Percentiles rank a stretch among this genome's conserved stretches.
Conservation (phyloP, 2,113 vertebrate species). For the Rhagologus leucostigma region DNA sequence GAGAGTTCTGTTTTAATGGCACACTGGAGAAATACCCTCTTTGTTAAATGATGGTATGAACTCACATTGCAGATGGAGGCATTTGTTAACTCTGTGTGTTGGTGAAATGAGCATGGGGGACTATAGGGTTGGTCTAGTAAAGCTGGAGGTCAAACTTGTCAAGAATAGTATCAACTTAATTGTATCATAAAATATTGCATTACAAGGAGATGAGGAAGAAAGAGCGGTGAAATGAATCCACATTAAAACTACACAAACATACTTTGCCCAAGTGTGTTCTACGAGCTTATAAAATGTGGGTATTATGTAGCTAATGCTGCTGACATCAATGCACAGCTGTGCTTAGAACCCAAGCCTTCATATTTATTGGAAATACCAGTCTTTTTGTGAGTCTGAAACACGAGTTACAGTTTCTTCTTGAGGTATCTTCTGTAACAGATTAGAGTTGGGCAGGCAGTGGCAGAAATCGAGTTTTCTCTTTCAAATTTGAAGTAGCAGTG, state of each 20-base stretch:
- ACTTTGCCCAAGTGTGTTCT: background rate
- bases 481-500: background rate
- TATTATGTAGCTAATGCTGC: background rate
- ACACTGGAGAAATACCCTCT: background rate
- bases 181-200: background rate
- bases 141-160: background rate
- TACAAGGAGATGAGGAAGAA: background rate
- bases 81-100: background rate
- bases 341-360: background rate
- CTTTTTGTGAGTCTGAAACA: background rate
- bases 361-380: background rate
- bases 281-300: rapidly evolving
- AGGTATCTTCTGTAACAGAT: background rate
- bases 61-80: background rate
- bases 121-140: background rate
- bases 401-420: background rate
- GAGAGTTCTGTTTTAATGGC: background rate
- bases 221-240: background rate
- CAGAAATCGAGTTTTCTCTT: background rate
- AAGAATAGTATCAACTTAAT: background rate
- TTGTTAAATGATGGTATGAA: background rate
- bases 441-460: background rate
- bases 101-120: background rate
- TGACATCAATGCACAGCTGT: background rate
- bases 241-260: background rate